Conservation (phyloP, 37 sponge, comb jelly and placozoan genomes). For the Lycopodina hypogea region DNA sequence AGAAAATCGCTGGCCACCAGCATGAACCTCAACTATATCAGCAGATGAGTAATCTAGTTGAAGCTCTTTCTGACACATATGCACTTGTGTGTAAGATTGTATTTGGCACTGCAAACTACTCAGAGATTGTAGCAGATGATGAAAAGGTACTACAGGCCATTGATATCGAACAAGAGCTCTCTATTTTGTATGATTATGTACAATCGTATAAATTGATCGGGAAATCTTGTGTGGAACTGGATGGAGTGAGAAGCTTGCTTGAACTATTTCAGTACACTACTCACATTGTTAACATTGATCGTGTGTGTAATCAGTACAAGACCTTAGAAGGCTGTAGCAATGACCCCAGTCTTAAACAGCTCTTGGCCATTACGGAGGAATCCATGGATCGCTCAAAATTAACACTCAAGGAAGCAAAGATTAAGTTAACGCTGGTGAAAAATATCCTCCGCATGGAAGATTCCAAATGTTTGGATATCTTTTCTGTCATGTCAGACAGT, state of each 20-base stretch:
- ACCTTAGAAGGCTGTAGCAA: conserved; percentile 31
- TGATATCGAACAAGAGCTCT: conserved; percentile 44
- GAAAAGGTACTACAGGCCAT: conserved; percentile 18
- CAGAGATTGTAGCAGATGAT: conserved; percentile 56
- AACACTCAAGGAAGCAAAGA: conserved; percentile 28
- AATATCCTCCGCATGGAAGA: conserved; percentile 15
- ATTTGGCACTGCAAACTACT: conserved; percentile 45
- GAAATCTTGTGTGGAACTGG: conserved; percentile 13
- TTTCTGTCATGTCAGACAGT: conserved; percentile 47
- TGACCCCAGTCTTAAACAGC: conserved; percentile 17
- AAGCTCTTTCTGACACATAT: background rate
- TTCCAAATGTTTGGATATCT: conserved; percentile 36
- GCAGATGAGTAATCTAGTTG: background rate
- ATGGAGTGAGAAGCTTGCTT: conserved; percentile 42
- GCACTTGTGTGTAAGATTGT: conserved; percentile 39
- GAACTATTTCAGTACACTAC: conserved; percentile 58
- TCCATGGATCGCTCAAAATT: conserved; percentile 13
- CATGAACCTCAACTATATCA: background rate
- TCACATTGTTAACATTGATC: conserved; percentile 43
- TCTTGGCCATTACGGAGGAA: conserved; percentile 9
- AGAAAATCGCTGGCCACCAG: background rate
- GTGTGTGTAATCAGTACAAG: conserved; percentile 57
- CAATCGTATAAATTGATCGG: background rate
- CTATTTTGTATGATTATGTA: background rate
- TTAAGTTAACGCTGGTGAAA: conserved; percentile 29